phyloP scores from a whole-genome alignment of 1,140 invertebrate genomes.

The Camponotus floridanus region DNA sequence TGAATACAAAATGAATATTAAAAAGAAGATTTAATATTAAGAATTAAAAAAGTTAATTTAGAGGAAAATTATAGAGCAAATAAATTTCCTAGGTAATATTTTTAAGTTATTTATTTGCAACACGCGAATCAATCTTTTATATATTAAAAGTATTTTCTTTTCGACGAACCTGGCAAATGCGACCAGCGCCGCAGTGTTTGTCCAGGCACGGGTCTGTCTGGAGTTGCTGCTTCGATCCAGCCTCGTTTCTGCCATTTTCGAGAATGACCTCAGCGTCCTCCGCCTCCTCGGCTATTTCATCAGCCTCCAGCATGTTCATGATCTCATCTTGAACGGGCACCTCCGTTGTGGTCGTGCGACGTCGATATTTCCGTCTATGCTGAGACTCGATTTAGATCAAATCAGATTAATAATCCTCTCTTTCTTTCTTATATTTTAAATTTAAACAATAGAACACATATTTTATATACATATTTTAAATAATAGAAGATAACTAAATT shows the following conservation, averaged over 20 bases:
- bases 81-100: neutral
- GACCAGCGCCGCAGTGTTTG: slow-evolving; percentile 95
- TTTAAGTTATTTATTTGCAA: neutral
- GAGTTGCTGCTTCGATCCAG: slow-evolving; percentile 68
- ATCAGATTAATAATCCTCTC: neutral
- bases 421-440: neutral
- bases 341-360: slow-evolving; percentile 78
- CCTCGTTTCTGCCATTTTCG: slow-evolving; percentile 72
- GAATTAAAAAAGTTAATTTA: neutral
- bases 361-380: slow-evolving; percentile 75
- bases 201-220: slow-evolving; percentile 92
- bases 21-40: neutral
- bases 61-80: no score
- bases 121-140: neutral
- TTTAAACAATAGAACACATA: no score
- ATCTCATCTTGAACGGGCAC: slow-evolving; percentile 79
- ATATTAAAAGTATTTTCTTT: neutral
- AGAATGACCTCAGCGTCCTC: slow-evolving; percentile 69
- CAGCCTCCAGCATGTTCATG: slow-evolving; percentile 82
- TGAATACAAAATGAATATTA: neutral
- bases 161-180: slow-evolving; percentile 91
- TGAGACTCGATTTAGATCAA: slow-evolving; percentile 51
- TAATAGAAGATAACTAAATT: neutral
- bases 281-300: slow-evolving; percentile 75
- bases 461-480: no score